phyloP scores from a whole-genome alignment of 2,888 invertebrate species.

The Petrolisthes cinctipes region DNA sequence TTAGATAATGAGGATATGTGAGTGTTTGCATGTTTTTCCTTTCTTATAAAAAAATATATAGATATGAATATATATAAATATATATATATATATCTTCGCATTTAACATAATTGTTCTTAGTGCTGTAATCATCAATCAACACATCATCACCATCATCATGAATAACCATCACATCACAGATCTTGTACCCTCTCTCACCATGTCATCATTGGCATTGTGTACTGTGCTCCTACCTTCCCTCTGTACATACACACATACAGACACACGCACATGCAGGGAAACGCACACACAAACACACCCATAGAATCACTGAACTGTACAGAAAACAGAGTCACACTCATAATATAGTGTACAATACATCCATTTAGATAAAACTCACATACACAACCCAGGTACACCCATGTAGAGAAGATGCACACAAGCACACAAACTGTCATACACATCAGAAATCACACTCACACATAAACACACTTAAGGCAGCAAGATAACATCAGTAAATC shows the following conservation, averaged over 20 bases:
- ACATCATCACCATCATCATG: not conserved
- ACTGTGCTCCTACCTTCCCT: not conserved
- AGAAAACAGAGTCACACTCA: too few relatives aligned
- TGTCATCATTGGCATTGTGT: constrained; percentile 24
- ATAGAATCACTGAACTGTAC: not conserved
- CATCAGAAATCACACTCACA: too few relatives aligned
- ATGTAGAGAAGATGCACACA: too few relatives aligned
- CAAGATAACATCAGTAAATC: too few relatives aligned
- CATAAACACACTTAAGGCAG: too few relatives aligned
- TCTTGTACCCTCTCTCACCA: constrained; percentile 29
- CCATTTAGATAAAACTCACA: too few relatives aligned
- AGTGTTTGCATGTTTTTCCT: constrained; percentile 53
- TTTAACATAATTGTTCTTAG: constrained; percentile 51
- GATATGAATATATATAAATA: constrained; percentile 37
- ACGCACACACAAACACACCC: constrained; percentile 9
- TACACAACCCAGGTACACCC: too few relatives aligned
- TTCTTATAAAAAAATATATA: constrained; percentile 52
- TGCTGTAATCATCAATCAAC: constrained; percentile 42
- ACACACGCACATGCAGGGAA: constrained; percentile 14
- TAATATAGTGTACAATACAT: too few relatives aligned
- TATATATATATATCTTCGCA: constrained; percentile 52
- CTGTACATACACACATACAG: constrained; percentile 17
- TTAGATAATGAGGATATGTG: constrained; percentile 49
- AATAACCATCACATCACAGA: constrained; percentile 41
- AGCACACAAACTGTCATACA: too few relatives aligned